Evolutionary conservation across 23 tunicate species (phyloP).

Genomic region (Clavelina lepadiformis): DNA sequence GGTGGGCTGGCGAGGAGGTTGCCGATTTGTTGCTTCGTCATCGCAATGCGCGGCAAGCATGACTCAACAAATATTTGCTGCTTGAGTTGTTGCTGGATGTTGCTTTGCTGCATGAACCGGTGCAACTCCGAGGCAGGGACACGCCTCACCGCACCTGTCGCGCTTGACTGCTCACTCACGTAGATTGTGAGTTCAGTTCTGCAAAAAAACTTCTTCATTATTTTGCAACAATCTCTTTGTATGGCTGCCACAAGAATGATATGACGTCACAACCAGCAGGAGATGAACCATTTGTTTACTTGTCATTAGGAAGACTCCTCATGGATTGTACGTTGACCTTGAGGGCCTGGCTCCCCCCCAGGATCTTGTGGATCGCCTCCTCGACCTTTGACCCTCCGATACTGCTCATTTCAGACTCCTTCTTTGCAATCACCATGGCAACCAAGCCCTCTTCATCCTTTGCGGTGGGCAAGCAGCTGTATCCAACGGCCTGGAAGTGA

Average conservation of each 20-base stretch:
- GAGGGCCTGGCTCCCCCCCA: slow-evolving; percentile 50
- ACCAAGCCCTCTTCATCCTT: slow-evolving; percentile 80
- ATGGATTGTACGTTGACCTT: slow-evolving; percentile 66
- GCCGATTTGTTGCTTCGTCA: slow-evolving; percentile 52
- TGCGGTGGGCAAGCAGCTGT: slow-evolving; percentile 80
- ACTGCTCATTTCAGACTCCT: slow-evolving; percentile 45
- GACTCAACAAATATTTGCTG: slow-evolving; percentile 69
- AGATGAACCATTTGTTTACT: too few relatives aligned
- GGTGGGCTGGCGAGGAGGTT: slow-evolving; percentile 68
- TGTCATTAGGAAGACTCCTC: slow-evolving; percentile 54
- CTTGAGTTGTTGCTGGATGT: slow-evolving; percentile 53
- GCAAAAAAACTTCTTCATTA: neutral
- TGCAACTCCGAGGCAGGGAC: slow-evolving; percentile 77
- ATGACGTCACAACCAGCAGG: neutral
- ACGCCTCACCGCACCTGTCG: slow-evolving; percentile 61
- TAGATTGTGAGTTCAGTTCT: slow-evolving; percentile 79
- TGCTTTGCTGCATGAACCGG: slow-evolving; percentile 48
- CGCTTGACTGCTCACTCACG: slow-evolving; percentile 81
- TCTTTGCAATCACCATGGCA: slow-evolving; percentile 48
- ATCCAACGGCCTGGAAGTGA: slow-evolving; percentile 79
- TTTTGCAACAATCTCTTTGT: neutral
- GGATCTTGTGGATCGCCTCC: slow-evolving; percentile 59
- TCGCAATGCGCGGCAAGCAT: slow-evolving; percentile 56
- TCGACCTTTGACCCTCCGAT: slow-evolving; percentile 42
- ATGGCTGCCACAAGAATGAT: neutral